Conservation (phyloP, 2,113 vertebrate species). For the Heliornis fulica region DNA sequence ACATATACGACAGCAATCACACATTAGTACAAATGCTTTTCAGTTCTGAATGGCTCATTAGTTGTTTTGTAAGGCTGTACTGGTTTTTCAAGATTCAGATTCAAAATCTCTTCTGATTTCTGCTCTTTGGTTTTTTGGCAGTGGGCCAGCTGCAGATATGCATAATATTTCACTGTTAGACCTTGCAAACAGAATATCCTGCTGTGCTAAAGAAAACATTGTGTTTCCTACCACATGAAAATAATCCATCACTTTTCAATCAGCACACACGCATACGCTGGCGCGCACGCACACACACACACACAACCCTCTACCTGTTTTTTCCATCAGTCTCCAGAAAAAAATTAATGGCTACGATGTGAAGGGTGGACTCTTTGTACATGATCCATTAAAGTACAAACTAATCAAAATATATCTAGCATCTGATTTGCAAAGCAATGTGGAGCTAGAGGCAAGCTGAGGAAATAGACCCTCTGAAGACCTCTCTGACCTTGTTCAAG, state of each 20-base stretch:
- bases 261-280: slow-evolving; percentile 66
- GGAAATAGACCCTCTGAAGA: slow-evolving; percentile 60
- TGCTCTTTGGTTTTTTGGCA: slow-evolving; percentile 80
- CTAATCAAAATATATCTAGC: slow-evolving; percentile 80
- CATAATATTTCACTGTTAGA: slow-evolving; percentile 93
- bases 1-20: slow-evolving; percentile 60
- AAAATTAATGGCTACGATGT: slow-evolving; percentile 80
- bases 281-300: neutral
- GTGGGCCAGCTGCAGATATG: slow-evolving; percentile 87
- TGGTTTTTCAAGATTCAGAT: slow-evolving; percentile 73
- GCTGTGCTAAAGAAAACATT: slow-evolving; percentile 99
- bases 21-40: slow-evolving; percentile 73
- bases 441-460: slow-evolving; percentile 61
- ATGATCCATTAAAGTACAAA: slow-evolving; percentile 82
- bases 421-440: slow-evolving; percentile 75
- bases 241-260: slow-evolving; percentile 94
- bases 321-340: slow-evolving; percentile 86
- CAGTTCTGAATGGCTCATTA: slow-evolving; percentile 75
- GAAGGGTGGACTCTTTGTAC: slow-evolving; percentile 81
- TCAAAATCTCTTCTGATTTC: slow-evolving; percentile 76
- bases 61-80: slow-evolving; percentile 61
- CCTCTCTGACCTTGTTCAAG: slow-evolving; percentile 44
- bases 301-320: slow-evolving; percentile 84
- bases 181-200: slow-evolving; percentile 98
- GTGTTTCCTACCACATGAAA: slow-evolving; percentile 96